These are phyloP conservation scores for Gymnothorax reevesii DNA, from an alignment of 2,797 vertebrate species.

Conservation along the genomic window DNA sequence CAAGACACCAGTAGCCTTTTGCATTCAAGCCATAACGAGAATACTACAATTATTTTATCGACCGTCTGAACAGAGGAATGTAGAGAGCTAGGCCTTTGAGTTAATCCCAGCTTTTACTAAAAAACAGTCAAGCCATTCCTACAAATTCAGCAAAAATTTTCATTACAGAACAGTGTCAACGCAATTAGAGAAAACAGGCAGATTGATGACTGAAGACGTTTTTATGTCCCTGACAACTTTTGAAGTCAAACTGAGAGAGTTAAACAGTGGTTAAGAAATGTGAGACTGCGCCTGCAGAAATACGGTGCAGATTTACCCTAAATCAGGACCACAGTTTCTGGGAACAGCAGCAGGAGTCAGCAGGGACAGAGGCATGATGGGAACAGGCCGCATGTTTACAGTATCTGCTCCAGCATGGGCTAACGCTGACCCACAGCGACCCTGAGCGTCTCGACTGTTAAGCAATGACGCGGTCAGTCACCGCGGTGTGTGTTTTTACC, in stretches of 20 bases:
- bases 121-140: background rate
- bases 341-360: slow-evolving; percentile 48
- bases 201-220: background rate
- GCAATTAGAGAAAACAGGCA: slow-evolving; percentile 6
- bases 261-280: background rate
- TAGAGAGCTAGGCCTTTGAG: background rate
- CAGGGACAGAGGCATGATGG: slow-evolving; percentile 41
- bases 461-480: slow-evolving; percentile 35
- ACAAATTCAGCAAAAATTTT: background rate
- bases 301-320: slow-evolving; percentile 39
- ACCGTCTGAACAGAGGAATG: background rate
- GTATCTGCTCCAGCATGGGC: slow-evolving; percentile 47
- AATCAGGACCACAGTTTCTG: slow-evolving; percentile 35
- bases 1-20: no score
- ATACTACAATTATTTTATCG: no score
- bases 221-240: background rate
- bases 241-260: background rate
- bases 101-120: background rate
- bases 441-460: slow-evolving; percentile 55
- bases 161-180: slow-evolving; percentile 7
- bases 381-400: slow-evolving; percentile 51
- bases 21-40: no score
- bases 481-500: background rate
- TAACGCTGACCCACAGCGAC: slow-evolving; percentile 22
- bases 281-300: background rate